Evolutionary conservation across 2,113 vertebrate genomes (phyloP).

Genomic region (Recurvirostra avosetta): DNA sequence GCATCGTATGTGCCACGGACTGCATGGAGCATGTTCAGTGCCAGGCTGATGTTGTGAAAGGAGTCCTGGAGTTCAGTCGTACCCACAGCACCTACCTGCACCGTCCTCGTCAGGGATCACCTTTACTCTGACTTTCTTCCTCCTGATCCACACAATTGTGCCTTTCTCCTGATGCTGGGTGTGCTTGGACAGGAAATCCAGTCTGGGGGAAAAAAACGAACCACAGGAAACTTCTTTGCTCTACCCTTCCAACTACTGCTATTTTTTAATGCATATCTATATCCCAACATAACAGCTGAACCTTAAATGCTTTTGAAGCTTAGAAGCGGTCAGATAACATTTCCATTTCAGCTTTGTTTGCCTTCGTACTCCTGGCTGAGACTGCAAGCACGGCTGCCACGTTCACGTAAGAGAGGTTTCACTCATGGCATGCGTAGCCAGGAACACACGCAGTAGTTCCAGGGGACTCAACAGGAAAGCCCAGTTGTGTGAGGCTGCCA

Average conservation of each 20-base stretch:
- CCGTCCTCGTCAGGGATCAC: neutral
- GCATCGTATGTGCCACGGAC: neutral
- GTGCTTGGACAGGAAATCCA: neutral
- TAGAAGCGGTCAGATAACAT: neutral
- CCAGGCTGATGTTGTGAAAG: neutral
- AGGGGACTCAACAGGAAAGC: neutral
- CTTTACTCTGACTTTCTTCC: neutral
- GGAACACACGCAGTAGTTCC: neutral
- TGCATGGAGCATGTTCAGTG: neutral
- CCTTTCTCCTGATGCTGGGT: neutral
- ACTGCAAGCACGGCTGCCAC: neutral
- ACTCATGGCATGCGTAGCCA: neutral
- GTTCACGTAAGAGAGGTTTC: neutral
- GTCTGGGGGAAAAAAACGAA: neutral
- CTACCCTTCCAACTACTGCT: neutral
- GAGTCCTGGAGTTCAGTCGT: neutral
- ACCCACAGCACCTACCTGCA: neutral
- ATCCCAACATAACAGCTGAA: neutral
- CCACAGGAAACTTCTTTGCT: constrained; percentile 5
- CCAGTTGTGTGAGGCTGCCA: neutral
- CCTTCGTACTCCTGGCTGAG: neutral
- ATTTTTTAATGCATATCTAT: neutral
- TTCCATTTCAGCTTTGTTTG: constrained; percentile 24
- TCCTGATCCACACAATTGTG: neutral
- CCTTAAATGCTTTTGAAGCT: neutral